These are phyloP conservation scores for Stichodactyla mertensii DNA, from an alignment of 64 coral and sea anemone species.

Conservation along the genomic window DNA sequence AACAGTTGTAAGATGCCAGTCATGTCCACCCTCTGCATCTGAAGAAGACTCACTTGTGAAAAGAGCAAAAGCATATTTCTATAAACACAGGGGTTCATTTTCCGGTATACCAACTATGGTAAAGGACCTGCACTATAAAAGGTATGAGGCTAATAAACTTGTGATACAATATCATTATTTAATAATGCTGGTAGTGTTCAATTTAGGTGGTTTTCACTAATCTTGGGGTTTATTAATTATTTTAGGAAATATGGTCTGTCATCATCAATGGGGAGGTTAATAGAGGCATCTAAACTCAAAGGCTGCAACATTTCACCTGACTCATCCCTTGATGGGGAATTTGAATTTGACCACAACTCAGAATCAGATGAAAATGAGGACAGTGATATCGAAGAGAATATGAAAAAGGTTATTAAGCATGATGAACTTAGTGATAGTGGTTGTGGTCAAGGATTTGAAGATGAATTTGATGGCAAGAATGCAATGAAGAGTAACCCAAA, in stretches of 20 bases:
- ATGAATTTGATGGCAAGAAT: constrained; percentile 55
- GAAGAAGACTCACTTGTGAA: constrained; percentile 68
- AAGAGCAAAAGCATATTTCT: constrained; percentile 79
- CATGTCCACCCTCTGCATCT: constrained; percentile 68
- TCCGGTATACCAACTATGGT: constrained; percentile 71
- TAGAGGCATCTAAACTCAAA: constrained; percentile 27
- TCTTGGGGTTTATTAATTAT: not conserved
- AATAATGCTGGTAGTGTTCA: not conserved
- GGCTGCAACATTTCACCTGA: constrained; percentile 69
- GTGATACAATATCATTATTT: not conserved
- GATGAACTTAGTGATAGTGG: constrained; percentile 81
- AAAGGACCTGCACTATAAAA: constrained; percentile 32
- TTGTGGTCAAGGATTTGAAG: constrained; percentile 69
- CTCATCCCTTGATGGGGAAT: constrained; percentile 88
- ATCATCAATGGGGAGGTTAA: constrained; percentile 52
- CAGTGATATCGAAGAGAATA: constrained; percentile 86
- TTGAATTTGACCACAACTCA: constrained; percentile 84
- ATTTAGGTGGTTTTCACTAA: not conserved
- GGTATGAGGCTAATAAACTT: not conserved
- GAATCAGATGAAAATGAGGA: constrained; percentile 81
- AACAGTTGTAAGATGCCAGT: constrained; percentile 69
- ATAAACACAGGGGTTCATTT: constrained; percentile 77
- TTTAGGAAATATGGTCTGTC: constrained; percentile 41
- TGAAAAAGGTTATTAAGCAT: constrained; percentile 71
- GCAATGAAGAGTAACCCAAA: not conserved